These are phyloP conservation scores for Todus mexicanus DNA, from an alignment of 2,797 vertebrate genomes.

Conservation along the genomic window DNA sequence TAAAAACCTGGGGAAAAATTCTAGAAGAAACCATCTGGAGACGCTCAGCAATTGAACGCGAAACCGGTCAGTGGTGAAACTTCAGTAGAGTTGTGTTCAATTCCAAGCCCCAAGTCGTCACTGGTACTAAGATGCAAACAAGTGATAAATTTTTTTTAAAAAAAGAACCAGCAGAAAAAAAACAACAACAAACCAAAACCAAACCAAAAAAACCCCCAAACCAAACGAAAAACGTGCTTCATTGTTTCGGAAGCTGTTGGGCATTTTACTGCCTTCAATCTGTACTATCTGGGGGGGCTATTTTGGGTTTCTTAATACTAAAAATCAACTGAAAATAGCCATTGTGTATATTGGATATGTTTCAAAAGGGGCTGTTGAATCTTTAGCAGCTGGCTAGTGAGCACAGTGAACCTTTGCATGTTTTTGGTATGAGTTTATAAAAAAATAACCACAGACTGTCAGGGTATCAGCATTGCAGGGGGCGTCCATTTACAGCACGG, in stretches of 20 bases:
- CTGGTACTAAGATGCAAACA: constrained; percentile 50
- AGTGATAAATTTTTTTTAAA: background rate
- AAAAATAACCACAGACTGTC: constrained; percentile 89
- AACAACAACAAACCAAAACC: background rate
- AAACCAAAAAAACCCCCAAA: background rate
- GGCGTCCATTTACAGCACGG: constrained; percentile 99
- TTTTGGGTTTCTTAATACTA: constrained; percentile 58
- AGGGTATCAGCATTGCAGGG: constrained; percentile 92
- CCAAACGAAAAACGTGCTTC: constrained; percentile 43
- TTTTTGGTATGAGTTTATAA: constrained; percentile 89
- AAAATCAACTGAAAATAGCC: constrained; percentile 45
- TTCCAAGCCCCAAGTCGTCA: constrained; percentile 52
- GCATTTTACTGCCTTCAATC: constrained; percentile 67
- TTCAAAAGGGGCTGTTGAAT: constrained; percentile 67
- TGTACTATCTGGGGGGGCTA: constrained; percentile 10
- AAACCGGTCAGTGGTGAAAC: constrained; percentile 71
- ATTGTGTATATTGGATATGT: constrained; percentile 63
- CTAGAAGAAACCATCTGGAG: constrained; percentile 16
- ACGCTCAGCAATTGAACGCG: constrained; percentile 32
- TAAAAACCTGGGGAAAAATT: constrained; percentile 43
- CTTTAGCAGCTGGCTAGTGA: constrained; percentile 69
- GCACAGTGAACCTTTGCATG: constrained; percentile 98
- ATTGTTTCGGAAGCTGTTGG: constrained; percentile 68
- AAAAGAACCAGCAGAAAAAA: background rate
- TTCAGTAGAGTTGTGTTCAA: constrained; percentile 56